Percentiles rank a stretch among this genome's conserved stretches.
These are phyloP conservation scores for Cryptomyrus ogoouensis DNA, from an alignment of 2,113 vertebrate genomes.

Conservation along the genomic window DNA sequence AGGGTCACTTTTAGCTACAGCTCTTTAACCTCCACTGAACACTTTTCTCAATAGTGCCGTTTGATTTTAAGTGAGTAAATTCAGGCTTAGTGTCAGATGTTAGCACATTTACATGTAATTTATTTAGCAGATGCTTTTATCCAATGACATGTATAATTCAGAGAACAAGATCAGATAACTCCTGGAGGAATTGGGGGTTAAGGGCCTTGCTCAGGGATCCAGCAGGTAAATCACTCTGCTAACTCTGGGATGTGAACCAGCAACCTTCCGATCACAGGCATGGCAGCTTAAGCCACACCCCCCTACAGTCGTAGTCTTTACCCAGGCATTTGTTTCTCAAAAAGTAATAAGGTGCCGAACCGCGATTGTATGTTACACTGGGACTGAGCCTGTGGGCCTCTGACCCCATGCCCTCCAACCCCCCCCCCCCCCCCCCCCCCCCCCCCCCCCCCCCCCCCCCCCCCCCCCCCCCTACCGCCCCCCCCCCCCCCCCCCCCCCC, in stretches of 20 bases:
- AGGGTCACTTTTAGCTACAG: background rate
- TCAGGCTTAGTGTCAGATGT: background rate
- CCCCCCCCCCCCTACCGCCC: too few species aligned
- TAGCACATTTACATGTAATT: background rate
- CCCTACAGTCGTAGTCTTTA: background rate
- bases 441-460: too few species aligned
- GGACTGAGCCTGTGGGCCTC: too few species aligned
- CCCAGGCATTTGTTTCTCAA: too few species aligned
- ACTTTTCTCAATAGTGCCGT: background rate
- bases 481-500: too few species aligned
- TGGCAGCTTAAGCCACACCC: background rate
- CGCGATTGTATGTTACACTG: too few species aligned
- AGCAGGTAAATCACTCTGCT: background rate
- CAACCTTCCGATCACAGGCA: background rate
- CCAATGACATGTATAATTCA: background rate
- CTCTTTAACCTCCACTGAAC: background rate
- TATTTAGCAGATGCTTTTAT: background rate
- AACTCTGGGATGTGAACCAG: background rate
- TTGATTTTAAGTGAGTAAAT: background rate
- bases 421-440: too few species aligned
- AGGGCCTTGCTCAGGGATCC: too few species aligned
- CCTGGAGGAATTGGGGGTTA: background rate
- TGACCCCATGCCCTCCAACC: too few species aligned
- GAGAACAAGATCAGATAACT: background rate
- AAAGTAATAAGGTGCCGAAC: too few species aligned